Evolutionary conservation across 30 jellyfish, hydroid and myxozoan genomes (phyloP), one percentile per base, ranked within the genome.

Genomic region (Phacellophora camtschatica): DNA sequence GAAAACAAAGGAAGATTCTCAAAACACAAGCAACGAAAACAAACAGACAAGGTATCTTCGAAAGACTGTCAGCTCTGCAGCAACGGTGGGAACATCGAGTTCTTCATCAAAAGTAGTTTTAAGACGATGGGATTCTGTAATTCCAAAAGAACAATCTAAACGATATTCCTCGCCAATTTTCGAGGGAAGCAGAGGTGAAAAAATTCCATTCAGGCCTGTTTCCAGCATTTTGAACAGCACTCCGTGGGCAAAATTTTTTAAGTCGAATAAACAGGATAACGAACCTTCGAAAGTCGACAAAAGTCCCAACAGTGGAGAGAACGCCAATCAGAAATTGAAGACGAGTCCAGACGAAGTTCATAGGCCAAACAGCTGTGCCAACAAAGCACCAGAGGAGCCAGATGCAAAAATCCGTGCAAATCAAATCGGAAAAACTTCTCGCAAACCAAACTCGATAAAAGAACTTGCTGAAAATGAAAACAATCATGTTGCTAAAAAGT

Each of bases 181-280:
- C 51, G 83, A 80, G 45, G 75, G 91, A 20, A 46, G 79, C 50
- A 57, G 77, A 27, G 79, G 69, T 13, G 84, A 80, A 51, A 80
- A 80, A 41, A 50, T 43, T 11, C 32, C 35, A 16, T 80, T 80
- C 53, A 80, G 91, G 91, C 91, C 91, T 15, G 91, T 80, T 31
- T 80, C 91, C 5, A 80, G 84, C 33, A 80, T 80, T 48, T 80
- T 80, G 69, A 13, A 37, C 66, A 80, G 83, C 68, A 64, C 91
- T 42, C 91, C 91, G 3, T 80, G 91, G 91, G 91, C 48, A 78
- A 80, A 80, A 20, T 66, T 64, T 51, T 80, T 80, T 55, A 66
- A 46, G 24, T 46, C 30, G 22, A 20, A 34, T 33, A 67, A 25
- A 56, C 31, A 18, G 78, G 71, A 53, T 27, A 37, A 24, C 31